These are phyloP conservation scores for Phrynocephalus forsythii DNA, from an alignment of 2,797 vertebrate genomes.

Conservation along the genomic window DNA sequence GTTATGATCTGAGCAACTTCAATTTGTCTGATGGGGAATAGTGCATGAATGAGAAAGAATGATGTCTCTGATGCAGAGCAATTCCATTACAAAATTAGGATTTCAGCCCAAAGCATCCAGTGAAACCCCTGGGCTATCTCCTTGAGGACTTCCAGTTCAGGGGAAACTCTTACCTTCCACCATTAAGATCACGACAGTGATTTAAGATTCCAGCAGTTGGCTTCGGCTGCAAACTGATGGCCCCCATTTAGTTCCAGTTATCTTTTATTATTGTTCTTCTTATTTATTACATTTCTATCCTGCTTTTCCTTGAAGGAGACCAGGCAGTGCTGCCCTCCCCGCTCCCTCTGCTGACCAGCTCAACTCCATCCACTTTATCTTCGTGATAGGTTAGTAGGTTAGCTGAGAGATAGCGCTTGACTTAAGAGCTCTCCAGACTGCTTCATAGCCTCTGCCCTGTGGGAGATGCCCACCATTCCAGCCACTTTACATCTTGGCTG, in stretches of 20 bases:
- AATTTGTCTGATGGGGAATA: neutral
- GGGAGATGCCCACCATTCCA: neutral
- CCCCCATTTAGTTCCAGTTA: neutral
- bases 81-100: neutral
- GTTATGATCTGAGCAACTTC: neutral
- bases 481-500: neutral
- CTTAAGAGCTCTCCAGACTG: neutral
- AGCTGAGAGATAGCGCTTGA: neutral
- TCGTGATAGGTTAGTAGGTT: neutral
- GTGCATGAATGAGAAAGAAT: neutral
- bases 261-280: neutral
- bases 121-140: neutral
- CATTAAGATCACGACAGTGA: neutral
- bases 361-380: neutral
- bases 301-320: neutral
- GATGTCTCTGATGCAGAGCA: neutral
- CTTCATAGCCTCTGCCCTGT: neutral
- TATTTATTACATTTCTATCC: constrained; percentile 28
- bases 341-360: neutral
- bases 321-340: neutral
- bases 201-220: neutral
- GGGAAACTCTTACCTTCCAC: neutral
- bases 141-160: neutral
- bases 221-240: neutral
- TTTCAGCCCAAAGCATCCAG: neutral